A percentile compares a stretch with the other conserved stretches of the same genome.
These are phyloP conservation scores for Phorcus lineatus DNA, from an alignment of 2,888 invertebrate species.

Conservation along the genomic window DNA sequence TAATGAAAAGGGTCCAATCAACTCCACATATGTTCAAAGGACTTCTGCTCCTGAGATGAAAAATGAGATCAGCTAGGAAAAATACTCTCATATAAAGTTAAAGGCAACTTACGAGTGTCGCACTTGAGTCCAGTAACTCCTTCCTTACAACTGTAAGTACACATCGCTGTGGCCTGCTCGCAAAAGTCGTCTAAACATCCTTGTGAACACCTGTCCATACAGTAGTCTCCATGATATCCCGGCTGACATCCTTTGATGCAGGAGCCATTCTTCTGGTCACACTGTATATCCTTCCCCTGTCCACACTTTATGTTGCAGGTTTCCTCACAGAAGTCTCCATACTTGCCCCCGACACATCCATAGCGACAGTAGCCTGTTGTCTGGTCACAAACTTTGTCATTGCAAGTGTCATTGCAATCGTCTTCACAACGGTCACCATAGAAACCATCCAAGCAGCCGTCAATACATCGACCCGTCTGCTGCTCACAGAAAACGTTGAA, in stretches of 20 bases:
- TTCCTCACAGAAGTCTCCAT: conserved; percentile 39
- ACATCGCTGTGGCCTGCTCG: background rate
- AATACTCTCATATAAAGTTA: no score
- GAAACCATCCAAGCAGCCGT: background rate
- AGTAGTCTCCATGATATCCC: conserved; percentile 10
- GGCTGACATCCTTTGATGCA: conserved; percentile 22
- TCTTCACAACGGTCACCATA: conserved; percentile 20
- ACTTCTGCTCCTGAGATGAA: no score
- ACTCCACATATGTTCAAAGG: no score
- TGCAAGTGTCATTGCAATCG: conserved; percentile 38
- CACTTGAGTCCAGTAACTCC: background rate
- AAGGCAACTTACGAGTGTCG: background rate
- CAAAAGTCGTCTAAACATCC: background rate
- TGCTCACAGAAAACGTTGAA: background rate
- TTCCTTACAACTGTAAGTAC: background rate
- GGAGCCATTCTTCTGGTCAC: conserved; percentile 35
- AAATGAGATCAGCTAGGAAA: no score
- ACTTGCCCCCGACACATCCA: conserved; percentile 46
- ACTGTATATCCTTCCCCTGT: conserved; percentile 25
- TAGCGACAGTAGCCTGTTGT: conserved; percentile 37
- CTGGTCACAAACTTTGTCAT: conserved; percentile 36
- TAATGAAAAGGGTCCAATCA: no score
- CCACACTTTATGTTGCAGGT: conserved; percentile 40
- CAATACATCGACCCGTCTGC: background rate
- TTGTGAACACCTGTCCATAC: background rate